These are phyloP conservation scores for Zaprionus lineosus DNA, from an alignment of 2,888 invertebrate species.

Conservation along the genomic window DNA sequence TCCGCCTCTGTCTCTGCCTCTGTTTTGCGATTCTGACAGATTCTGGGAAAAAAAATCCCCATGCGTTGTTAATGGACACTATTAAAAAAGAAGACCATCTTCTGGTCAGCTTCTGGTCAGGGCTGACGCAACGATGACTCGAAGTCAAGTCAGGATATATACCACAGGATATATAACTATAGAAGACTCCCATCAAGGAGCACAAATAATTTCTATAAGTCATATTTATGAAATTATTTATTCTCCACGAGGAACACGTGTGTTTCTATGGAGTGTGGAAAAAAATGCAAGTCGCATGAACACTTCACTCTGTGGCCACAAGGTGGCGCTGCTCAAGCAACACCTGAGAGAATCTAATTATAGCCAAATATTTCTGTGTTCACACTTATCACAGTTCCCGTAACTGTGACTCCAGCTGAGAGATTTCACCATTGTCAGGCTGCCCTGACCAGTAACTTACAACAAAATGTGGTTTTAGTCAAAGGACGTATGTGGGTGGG, in stretches of 20 bases:
- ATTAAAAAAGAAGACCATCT: conserved; percentile 34
- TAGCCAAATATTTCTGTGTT: too few species aligned
- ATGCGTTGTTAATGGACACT: conserved; percentile 46
- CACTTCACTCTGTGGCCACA: too few species aligned
- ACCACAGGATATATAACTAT: too few species aligned
- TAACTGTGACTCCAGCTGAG: conserved; percentile 9
- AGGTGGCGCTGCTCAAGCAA: too few species aligned
- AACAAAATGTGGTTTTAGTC: conserved; percentile 42
- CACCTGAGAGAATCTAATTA: too few species aligned
- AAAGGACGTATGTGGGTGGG: conserved; percentile 2
- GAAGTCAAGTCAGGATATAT: too few species aligned
- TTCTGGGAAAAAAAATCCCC: conserved; percentile 33
- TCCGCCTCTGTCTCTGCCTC: neutral
- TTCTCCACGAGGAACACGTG: too few species aligned
- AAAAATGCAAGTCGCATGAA: too few species aligned
- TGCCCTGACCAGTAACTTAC: conserved; percentile 20
- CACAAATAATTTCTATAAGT: too few species aligned
- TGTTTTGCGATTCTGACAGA: conserved; percentile 35
- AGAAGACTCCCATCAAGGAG: too few species aligned
- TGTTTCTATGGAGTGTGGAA: too few species aligned
- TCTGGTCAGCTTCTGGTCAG: conserved; percentile 18
- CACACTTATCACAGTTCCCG: conserved; percentile 29
- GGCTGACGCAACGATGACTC: neutral
- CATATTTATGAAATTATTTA: too few species aligned
- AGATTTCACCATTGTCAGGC: conserved; percentile 4